Conservation (phyloP, 2,113 vertebrate genomes). For the Platichthys flesus region DNA sequence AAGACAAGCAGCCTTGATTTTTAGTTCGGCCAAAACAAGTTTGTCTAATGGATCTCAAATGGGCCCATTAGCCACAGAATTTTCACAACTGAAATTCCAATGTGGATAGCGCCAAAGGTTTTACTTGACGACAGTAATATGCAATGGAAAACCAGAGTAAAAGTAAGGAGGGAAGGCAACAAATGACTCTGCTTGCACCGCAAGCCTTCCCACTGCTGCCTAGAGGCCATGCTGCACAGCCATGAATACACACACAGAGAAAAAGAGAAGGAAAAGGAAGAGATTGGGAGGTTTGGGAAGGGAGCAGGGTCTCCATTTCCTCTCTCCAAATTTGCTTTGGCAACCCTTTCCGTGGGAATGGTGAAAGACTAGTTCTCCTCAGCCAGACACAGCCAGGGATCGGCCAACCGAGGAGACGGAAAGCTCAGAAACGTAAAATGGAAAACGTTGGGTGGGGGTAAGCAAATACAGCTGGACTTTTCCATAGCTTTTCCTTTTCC, state of each 20-base stretch:
- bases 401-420: constrained; percentile 44
- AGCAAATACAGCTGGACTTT: constrained; percentile 77
- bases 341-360: constrained; percentile 83
- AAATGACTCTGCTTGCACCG: constrained; percentile 28
- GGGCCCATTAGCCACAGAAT: not conserved
- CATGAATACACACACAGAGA: constrained; percentile 14
- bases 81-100: not conserved
- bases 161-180: constrained; percentile 26
- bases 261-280: constrained; percentile 47
- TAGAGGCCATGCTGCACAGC: constrained; percentile 25
- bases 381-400: constrained; percentile 43
- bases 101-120: constrained; percentile 2
- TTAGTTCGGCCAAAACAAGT: not conserved
- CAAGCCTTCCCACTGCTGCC: constrained; percentile 34
- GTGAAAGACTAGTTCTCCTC: constrained; percentile 58
- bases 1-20: constrained; percentile 10
- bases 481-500: constrained; percentile 59
- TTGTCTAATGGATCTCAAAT: not conserved
- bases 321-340: constrained; percentile 82
- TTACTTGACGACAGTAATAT: constrained; percentile 13
- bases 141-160: constrained; percentile 17
- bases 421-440: constrained; percentile 32
- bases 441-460: constrained; percentile 35
- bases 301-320: constrained; percentile 79
- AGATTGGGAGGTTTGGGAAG: constrained; percentile 56